Evolutionary conservation across 1,140 invertebrate genomes (phyloP).

Genomic region (Brachionus rubens): DNA sequence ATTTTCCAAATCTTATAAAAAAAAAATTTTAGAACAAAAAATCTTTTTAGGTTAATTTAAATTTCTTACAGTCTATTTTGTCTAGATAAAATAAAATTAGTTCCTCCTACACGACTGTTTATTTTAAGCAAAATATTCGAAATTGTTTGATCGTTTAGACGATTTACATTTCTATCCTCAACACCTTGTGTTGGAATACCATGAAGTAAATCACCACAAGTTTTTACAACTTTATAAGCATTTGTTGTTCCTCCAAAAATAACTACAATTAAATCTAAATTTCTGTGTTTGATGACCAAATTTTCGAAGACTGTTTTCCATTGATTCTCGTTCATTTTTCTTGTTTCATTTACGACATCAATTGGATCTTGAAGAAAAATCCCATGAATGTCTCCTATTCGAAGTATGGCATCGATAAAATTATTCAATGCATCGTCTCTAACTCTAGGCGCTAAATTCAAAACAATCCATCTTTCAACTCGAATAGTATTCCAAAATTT

Average conservation of each 20-base stretch:
- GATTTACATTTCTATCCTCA: slow-evolving; percentile 99
- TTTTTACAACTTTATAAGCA: slow-evolving; percentile 97
- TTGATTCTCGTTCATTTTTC: neutral
- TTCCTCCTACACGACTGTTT: slow-evolving; percentile 97
- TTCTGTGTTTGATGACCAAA: neutral
- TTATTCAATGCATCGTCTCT: neutral
- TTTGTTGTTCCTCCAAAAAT: slow-evolving; percentile 67
- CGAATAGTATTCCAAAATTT: slow-evolving; percentile 99
- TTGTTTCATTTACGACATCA: neutral
- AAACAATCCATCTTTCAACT: slow-evolving; percentile 98
- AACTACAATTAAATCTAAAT: slow-evolving; percentile 17
- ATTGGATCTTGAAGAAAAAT: neutral
- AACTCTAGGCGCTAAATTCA: slow-evolving; percentile 84
- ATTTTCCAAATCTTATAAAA: slow-evolving; percentile 25
- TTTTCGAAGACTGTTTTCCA: neutral
- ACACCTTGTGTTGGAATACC: slow-evolving; percentile 99
- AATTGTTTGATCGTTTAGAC: slow-evolving; percentile 97
- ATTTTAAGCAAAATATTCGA: slow-evolving; percentile 99
- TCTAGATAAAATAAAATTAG: slow-evolving; percentile 83
- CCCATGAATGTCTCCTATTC: slow-evolving; percentile 26
- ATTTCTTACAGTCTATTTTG: neutral
- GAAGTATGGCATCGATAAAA: neutral
- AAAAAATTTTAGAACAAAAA: neutral
- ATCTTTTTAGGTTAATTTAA: neutral
- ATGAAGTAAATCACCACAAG: slow-evolving; percentile 97